A percentile compares a stretch with the other conserved stretches of the same genome.
These are phyloP conservation scores for Suricata suricatta DNA, from an alignment of 2,113 vertebrate genomes.

Conservation along the genomic window DNA sequence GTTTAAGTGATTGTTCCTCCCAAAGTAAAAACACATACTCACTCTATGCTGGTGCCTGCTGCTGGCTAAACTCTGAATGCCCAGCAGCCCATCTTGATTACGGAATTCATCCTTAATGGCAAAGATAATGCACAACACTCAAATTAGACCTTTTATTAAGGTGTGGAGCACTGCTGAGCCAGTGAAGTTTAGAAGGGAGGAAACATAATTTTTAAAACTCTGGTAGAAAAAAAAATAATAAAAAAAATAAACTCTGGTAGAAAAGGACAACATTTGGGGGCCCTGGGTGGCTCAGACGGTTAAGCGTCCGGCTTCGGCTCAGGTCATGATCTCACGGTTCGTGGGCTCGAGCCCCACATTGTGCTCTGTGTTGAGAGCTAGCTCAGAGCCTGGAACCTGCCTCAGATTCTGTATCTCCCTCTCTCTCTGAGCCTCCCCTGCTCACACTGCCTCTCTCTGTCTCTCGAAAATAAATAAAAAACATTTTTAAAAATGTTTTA, in stretches of 20 bases:
- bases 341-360: too few species aligned
- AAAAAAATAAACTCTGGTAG: constrained; percentile 8
- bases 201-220: constrained; percentile 26
- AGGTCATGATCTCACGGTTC: too few species aligned
- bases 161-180: not conserved
- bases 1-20: not conserved
- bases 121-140: not conserved
- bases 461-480: too few species aligned
- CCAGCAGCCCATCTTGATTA: not conserved
- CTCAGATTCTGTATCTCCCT: too few species aligned
- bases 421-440: too few species aligned
- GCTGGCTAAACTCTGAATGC: not conserved
- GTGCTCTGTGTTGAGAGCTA: too few species aligned
- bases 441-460: too few species aligned
- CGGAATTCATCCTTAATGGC: not conserved
- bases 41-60: not conserved
- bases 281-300: too few species aligned
- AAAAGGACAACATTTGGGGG: not conserved
- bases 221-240: too few species aligned
- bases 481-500: not conserved
- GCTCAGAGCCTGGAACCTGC: too few species aligned
- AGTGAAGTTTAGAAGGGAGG: not conserved
- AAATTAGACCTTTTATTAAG: not conserved
- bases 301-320: too few species aligned
- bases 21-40: constrained; percentile 12